Evolutionary conservation across 2,888 invertebrate species (phyloP).

Genomic region (Tetragonula carbonaria): DNA sequence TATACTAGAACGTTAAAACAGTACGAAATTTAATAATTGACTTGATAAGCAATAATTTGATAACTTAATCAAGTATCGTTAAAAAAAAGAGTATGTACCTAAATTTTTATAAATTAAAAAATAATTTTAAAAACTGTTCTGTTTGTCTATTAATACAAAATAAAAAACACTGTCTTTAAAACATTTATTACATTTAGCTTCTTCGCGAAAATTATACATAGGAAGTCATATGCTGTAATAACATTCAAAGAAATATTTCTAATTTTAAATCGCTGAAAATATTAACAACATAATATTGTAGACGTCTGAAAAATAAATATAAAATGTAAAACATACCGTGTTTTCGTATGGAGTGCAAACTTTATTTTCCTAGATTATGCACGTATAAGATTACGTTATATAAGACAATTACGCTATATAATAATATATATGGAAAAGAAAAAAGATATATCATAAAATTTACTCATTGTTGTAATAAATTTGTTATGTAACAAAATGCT

Average conservation of each 20-base stretch:
- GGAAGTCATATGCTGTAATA: not conserved
- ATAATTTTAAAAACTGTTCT: not conserved
- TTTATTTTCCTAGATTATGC: not conserved
- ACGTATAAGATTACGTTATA: not conserved
- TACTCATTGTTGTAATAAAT: constrained; percentile 2
- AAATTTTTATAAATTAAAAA: not conserved
- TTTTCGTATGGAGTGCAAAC: not conserved
- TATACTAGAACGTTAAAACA: not conserved
- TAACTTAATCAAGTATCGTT: not conserved
- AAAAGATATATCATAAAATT: not conserved
- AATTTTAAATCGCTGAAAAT: not conserved
- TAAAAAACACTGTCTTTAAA: not conserved
- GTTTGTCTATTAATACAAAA: not conserved
- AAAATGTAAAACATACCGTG: not conserved
- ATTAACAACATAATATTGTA: not conserved
- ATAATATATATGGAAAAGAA: not conserved
- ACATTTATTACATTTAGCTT: not conserved
- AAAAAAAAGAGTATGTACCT: not conserved
- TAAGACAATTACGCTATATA: not conserved
- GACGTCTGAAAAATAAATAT: not conserved
- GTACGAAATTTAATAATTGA: not conserved
- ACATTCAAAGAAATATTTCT: not conserved
- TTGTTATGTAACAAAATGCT: not conserved
- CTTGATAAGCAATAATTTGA: not conserved
- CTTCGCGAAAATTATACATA: not conserved